phyloP scores from a whole-genome alignment of 1,140 invertebrate genomes.

The Archivesica marissinica region DNA sequence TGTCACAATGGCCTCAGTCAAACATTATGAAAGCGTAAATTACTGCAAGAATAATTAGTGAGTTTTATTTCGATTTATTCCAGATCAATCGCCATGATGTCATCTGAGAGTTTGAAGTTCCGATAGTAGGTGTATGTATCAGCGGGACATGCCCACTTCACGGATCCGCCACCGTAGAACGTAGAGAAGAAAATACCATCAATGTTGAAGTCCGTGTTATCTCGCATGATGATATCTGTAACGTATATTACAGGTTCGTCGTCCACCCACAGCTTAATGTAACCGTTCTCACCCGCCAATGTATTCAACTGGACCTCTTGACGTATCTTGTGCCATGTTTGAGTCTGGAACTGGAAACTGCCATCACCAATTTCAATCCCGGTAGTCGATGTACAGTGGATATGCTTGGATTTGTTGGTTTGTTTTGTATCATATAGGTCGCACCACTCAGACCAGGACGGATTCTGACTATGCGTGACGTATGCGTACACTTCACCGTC shows the following conservation, averaged over 20 bases:
- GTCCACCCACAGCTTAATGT: constrained; percentile 67
- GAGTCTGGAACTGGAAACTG: constrained; percentile 56
- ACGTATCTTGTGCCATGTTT: constrained; percentile 66
- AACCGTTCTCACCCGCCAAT: constrained; percentile 55
- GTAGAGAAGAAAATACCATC: constrained; percentile 77
- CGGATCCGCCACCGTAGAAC: constrained; percentile 73
- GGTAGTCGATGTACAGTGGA: constrained; percentile 60
- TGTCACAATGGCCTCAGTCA: too few species aligned
- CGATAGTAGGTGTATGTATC: constrained; percentile 71
- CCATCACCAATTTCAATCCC: constrained; percentile 51
- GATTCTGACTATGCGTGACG: constrained; percentile 60
- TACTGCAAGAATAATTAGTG: too few species aligned
- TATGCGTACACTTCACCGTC: constrained; percentile 73
- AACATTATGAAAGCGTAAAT: too few species aligned
- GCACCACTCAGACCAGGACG: constrained; percentile 47
- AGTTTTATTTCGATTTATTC: too few species aligned
- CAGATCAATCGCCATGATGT: too few species aligned
- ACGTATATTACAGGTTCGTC: constrained; percentile 27
- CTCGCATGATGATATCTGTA: constrained; percentile 54
- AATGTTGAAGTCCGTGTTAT: constrained; percentile 60
- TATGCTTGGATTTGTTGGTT: constrained; percentile 53
- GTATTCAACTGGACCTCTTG: constrained; percentile 70
- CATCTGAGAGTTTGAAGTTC: constrained; percentile 59
- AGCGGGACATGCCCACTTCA: constrained; percentile 63
- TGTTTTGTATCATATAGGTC: constrained; percentile 50